Percentiles rank a stretch among this genome's conserved stretches.
phyloP scores from a whole-genome alignment of 1,140 invertebrate species.

The Bicyclus anynana region DNA sequence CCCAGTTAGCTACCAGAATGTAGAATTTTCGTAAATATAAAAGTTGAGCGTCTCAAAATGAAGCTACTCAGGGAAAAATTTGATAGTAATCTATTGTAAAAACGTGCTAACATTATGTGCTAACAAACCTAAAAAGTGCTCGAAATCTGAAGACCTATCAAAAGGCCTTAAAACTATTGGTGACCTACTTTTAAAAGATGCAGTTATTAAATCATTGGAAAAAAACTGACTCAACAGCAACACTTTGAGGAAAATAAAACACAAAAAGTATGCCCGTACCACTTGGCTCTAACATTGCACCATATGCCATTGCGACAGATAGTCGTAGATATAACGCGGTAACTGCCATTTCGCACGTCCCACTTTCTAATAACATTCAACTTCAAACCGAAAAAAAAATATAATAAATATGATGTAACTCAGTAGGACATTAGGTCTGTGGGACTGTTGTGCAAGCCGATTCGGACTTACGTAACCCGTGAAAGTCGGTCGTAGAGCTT shows the following conservation, averaged over 20 bases:
- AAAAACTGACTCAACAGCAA: background rate
- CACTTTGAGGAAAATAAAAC: background rate
- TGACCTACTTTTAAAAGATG: too few relatives aligned
- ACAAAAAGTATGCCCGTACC: background rate
- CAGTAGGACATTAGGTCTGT: conserved; percentile 67
- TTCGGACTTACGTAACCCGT: conserved; percentile 58
- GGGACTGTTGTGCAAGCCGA: conserved; percentile 55
- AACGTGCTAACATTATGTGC: too few relatives aligned
- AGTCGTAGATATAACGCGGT: conserved; percentile 18
- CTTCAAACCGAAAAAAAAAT: conserved; percentile 55
- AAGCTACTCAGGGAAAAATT: too few relatives aligned
- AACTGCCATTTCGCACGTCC: conserved; percentile 55
- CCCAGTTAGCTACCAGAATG: too few relatives aligned
- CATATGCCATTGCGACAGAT: conserved; percentile 11
- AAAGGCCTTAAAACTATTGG: too few relatives aligned
- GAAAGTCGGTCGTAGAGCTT: conserved; percentile 63
- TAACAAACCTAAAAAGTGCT: too few relatives aligned
- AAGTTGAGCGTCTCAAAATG: too few relatives aligned
- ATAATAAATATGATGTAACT: conserved; percentile 54
- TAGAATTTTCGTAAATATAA: too few relatives aligned
- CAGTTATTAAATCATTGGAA: background rate
- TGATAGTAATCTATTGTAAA: too few relatives aligned
- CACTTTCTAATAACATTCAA: conserved; percentile 69
- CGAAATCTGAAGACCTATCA: too few relatives aligned
- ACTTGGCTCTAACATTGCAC: background rate